Conservation (phyloP, 2,113 vertebrate species). For the Proterorhinus semilunaris region DNA sequence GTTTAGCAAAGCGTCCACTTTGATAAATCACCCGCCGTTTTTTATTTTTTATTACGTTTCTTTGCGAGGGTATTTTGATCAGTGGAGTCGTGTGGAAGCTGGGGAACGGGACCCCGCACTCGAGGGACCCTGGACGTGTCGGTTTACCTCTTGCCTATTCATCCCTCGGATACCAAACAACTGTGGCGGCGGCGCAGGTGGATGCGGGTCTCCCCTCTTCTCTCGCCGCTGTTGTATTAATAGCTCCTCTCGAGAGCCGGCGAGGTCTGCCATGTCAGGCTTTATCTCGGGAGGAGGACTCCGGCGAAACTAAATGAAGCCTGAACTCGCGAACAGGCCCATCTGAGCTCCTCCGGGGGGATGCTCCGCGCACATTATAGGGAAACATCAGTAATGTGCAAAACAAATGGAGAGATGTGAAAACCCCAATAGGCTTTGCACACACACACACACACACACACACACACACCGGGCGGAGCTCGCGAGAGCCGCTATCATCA, state of each 20-base stretch:
- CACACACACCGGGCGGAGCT: conserved; percentile 48
- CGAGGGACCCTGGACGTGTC: conserved; percentile 40
- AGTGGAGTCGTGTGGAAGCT: conserved; percentile 30
- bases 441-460: conserved; percentile 8
- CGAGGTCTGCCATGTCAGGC: conserved; percentile 69
- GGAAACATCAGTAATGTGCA: conserved; percentile 80
- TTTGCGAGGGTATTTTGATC: conserved; percentile 39
- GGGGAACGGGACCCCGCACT: conserved; percentile 34
- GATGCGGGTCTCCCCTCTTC: conserved; percentile 54
- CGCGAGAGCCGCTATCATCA: conserved; percentile 69
- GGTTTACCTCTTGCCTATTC: conserved; percentile 49
- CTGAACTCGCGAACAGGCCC: conserved; percentile 76
- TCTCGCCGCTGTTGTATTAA: conserved; percentile 64
- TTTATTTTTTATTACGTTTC: conserved; percentile 43
- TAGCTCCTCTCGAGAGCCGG: conserved; percentile 75
- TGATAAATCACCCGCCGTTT: conserved; percentile 16
- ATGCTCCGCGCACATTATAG: conserved; percentile 75
- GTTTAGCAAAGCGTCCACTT: conserved; percentile 12
- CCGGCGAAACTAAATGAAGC: conserved; percentile 74
- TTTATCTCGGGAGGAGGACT: conserved; percentile 76
- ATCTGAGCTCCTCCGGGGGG: conserved; percentile 70
- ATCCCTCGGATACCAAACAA: conserved; percentile 65
- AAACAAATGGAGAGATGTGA: conserved; percentile 77
- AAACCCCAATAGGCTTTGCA: conserved; percentile 72
- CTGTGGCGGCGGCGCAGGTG: conserved; percentile 60